Evolutionary conservation across 1,140 invertebrate species (phyloP), one percentile per base, ranked within the genome.

Genomic region (Macrobrachium nipponense): DNA sequence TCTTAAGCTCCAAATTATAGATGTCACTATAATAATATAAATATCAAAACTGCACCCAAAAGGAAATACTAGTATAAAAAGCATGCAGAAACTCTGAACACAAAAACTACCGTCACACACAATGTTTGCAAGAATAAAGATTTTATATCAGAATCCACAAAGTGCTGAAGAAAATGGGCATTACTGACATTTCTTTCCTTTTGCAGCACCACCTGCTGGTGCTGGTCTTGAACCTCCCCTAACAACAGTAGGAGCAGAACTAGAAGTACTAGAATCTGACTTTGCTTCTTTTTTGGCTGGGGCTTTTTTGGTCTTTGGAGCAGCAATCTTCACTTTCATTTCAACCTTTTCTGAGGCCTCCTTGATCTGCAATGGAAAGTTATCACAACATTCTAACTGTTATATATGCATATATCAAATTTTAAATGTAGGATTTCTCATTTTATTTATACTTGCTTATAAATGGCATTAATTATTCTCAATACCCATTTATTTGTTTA

Each of bases 281-380:
- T 27, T 18, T 36, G 73, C 36, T 27, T 79, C 76, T 27, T 80
- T 89, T 15, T 20, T 75, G 14, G 61, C 73, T 20, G 87, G n/a
- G 0, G 68, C 73, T 62, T 90, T 81, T 78, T 86, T 87, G 77
- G 89, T 60, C 59, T 88, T 90, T 36, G 89, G 68, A 17, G 89
- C 88, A 17, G 86, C 73, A 59, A 89, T 80, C 73, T 89, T 89
- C 23, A 89, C 86, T 36, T 89, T 90, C 12, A 98, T 95, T 15
- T 97, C 96, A 23, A 96, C 97, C 91, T 98, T 98, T 44, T 98
- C 97, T 89, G 95, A 95, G 90, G 94, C 96, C 91, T 99, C 98
- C 91, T 98, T 97, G 20, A 99, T 97, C 93, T 95, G 89, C 82
- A 88, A 89, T 18, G n/a, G 10, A n/a, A 43, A 82, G 36, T 58